Base-by-base conservation (phyloP, 2,113 vertebrate genomes). In the Pontoporia blainvillei region DNA sequence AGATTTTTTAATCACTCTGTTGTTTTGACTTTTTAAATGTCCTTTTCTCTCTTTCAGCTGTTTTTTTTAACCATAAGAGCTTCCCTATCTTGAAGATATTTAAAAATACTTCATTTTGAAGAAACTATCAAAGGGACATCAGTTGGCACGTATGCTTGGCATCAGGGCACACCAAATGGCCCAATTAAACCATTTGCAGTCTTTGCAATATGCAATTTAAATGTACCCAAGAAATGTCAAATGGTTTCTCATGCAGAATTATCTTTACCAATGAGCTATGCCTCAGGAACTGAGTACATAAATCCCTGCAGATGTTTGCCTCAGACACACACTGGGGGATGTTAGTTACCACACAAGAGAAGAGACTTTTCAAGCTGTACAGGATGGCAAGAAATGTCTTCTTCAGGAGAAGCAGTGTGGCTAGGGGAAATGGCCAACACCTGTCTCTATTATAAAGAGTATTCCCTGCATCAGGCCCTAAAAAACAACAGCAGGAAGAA, bases 11-110 rank as follows among this genome's bases (percentile, higher is more conserved):
- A 96, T 86, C 90, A 76, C 92, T 96, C 64, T 90, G 73, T 94
- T 97, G 90, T 96, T 97, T 87, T 94, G 94, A 94, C 95, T 97
- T 96, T 95, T 94, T 69, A 90, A 93, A 93, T 86, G 83, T 88
- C 83, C 92, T 93, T 96, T 94, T 88, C 81, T 94, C 71, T 73
- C 54, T 90, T 95, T 91, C 49, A 39, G 75, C 76, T 94, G 86
- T 89, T 95, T 94, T 94, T 76, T 61, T 64, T 31, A 90, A 95
- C 36, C 66, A 94, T 59, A 96, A 88, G 69, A 92, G n/a, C 52
- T 76, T 85, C 61, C 54, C 61, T 92, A 78, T 92, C 93, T 97
- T 96, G 86, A 96, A 94, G 89, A 93, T 75, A 96, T 96, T 96
- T 91, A 94, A 94, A 96, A 94, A 93, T 89, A 96, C 66, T 95